phyloP scores from a whole-genome alignment of 2,888 invertebrate species.

The Ametastegia equiseti region DNA sequence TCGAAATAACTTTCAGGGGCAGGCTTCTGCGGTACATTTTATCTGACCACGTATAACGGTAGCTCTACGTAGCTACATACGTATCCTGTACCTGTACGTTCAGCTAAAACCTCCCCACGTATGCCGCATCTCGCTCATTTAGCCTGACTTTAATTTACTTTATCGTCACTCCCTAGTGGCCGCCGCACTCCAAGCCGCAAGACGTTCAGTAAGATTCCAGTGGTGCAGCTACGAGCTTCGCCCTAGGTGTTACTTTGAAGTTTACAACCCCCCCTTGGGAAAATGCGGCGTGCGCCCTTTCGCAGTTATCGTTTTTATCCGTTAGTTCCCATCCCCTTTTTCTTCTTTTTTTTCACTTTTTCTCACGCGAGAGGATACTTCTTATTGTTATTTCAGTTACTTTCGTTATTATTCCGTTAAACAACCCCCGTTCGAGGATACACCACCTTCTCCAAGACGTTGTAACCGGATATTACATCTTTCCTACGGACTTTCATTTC shows the following conservation, averaged over 20 bases:
- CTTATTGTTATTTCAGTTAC: not conserved
- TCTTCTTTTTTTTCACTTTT: too few species aligned
- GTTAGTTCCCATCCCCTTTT: too few species aligned
- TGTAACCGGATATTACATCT: too few species aligned
- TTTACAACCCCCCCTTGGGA: conserved; percentile 8
- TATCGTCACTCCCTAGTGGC: conserved; percentile 5
- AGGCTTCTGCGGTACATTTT: not conserved
- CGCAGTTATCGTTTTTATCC: conserved; percentile 10
- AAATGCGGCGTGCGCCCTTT: not conserved
- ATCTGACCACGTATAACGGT: not conserved
- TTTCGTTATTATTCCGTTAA: not conserved
- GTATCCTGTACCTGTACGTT: not conserved
- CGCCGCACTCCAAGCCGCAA: not conserved
- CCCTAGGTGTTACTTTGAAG: conserved; percentile 13
- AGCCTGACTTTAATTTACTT: conserved; percentile 34
- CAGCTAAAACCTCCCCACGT: not conserved
- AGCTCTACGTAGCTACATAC: not conserved
- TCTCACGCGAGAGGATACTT: not conserved
- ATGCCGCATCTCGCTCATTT: conserved; percentile 10
- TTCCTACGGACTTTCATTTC: too few species aligned
- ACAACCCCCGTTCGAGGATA: not conserved
- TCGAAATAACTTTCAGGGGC: not conserved
- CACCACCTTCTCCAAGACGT: too few species aligned
- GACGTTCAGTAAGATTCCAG: not conserved
- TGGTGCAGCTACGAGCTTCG: not conserved